Evolutionary conservation across 2,888 invertebrate species (phyloP), one percentile per base, ranked within the genome.

Genomic region (Aphodius sticticus): DNA sequence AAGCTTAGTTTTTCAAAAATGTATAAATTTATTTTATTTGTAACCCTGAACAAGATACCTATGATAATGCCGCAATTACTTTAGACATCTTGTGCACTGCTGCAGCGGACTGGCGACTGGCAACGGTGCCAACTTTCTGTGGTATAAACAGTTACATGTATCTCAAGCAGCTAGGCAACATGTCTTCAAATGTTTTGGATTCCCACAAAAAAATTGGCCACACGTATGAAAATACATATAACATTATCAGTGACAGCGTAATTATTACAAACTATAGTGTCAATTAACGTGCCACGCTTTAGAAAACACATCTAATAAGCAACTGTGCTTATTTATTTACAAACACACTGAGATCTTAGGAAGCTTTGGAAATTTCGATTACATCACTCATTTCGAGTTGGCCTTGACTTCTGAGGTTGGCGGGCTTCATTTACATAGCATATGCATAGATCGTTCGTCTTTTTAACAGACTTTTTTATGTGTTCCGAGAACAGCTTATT

Each of bases 341-440:
- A 53, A 53, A 53, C 53, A 12, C 53, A 53, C 53, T 26, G 26
- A 26, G 26, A 26, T 26, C 2, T 26, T 26, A 26, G 26, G 26
- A 26, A 53, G 9, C 53, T 53, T 2, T 12, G 72, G 72, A 72
- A 72, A 72, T 36, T 36, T 36, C 72, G 14, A 72, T 72, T 72
- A 72, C 72, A 72, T 72, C 72, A 72, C 72, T 72, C 36, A 14
- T 53, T 53, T 53, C 53, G 53, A 53, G 26, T 36, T 72, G 9
- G 15, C 72, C 72, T 72, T 72, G 72, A 72, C 72, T 72, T 72
- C 72, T 72, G 72, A 26, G 72, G 72, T 72, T 72, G 12, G 53
- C 53, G 12, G 53, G 12, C 3, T 53, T 5, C 16, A 72, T 72
- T 72, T 15, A 36, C 16, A 72, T 72, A 72, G 26, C 53, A 5